Base-by-base conservation (phyloP, 2,888 invertebrate genomes). In the Apamea sordens region DNA sequence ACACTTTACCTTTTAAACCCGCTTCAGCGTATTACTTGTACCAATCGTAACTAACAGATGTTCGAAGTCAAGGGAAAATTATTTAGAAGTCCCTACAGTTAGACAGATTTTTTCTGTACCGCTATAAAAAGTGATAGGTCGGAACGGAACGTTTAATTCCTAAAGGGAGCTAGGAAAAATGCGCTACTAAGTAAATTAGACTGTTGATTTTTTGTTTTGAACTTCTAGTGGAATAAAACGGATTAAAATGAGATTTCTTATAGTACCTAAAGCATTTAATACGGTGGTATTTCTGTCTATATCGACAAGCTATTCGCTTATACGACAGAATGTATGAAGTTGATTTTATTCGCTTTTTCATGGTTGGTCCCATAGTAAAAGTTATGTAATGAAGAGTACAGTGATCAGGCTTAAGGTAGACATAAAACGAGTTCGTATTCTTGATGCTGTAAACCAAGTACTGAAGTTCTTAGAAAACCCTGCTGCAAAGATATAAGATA, bases 31-130 rank as follows among this genome's bases (percentile, higher is more conserved):
- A 28, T 50, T 0, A 65, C 53, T 84, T 76, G 21, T 0, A 18
- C 2, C 87, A 72, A 50, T 18, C 53, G 59, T 68, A 74, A 88
- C 74, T 64, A 72, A 53, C 79, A 77, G 73, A 85, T 73, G 81
- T 79, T 79, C 18, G 65, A 77, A 88, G 73, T 80, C 77, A 75
- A 86, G 80, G 63, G 71, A 81, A 88, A 88, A 90, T 86, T 84
- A 86, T 90, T 90, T 84, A 81, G 82, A 77, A 82, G 72, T 71
- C 56, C 44, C 28, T 72, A 63, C 74, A 81, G 72, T 84, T 63
- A 61, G 79, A 84, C 81, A 70, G 79, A 79, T 90, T 90, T 88
- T 88, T 86, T 84, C 76, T 77, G 72, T 73, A 53, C 74, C 68
- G 70, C 79, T 79, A 50, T 79, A 78, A 87, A 88, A 81, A 67